A percentile compares a stretch with the other conserved stretches of the same genome.
Evolutionary conservation across 92 coral and sea anemone genomes (phyloP).

Genomic region (Parazoanthus atlanticus): DNA sequence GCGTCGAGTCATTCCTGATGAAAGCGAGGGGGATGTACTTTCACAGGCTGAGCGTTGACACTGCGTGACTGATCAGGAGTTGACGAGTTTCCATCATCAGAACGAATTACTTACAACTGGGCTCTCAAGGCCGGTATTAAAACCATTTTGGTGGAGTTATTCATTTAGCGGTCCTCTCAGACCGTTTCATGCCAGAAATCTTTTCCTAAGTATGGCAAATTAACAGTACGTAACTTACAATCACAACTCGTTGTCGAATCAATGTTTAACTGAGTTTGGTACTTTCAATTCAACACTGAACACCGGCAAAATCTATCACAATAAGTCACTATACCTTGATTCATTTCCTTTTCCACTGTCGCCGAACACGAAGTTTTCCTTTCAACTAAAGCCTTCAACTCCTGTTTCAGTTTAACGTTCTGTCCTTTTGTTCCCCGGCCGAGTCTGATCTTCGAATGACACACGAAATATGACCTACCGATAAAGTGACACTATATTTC

Average conservation of each 20-base stretch:
- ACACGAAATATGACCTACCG: constrained; percentile 27
- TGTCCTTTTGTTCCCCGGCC: constrained; percentile 13
- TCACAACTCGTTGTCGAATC: not conserved
- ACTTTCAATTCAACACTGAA: not conserved
- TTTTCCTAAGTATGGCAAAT: not conserved
- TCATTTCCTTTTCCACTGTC: constrained; percentile 27
- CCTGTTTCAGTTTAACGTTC: not conserved
- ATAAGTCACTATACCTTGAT: constrained; percentile 23
- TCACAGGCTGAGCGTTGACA: constrained; percentile 14
- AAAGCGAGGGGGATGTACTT: not conserved
- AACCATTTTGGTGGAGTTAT: not conserved
- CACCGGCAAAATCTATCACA: not conserved
- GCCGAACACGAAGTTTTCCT: not conserved
- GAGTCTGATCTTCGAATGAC: constrained; percentile 9
- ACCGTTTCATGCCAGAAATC: not conserved
- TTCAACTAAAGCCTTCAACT: not conserved
- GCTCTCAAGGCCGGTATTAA: no score
- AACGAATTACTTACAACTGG: not conserved
- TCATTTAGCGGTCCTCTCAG: not conserved
- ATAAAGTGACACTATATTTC: not conserved
- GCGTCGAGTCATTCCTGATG: not conserved
- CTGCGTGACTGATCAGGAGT: not conserved
- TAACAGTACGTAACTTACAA: not conserved
- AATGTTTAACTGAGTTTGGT: not conserved
- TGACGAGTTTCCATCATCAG: not conserved